Conservation (phyloP, 2,797 vertebrate genomes). For the Petrocephalus schoutedeni region DNA sequence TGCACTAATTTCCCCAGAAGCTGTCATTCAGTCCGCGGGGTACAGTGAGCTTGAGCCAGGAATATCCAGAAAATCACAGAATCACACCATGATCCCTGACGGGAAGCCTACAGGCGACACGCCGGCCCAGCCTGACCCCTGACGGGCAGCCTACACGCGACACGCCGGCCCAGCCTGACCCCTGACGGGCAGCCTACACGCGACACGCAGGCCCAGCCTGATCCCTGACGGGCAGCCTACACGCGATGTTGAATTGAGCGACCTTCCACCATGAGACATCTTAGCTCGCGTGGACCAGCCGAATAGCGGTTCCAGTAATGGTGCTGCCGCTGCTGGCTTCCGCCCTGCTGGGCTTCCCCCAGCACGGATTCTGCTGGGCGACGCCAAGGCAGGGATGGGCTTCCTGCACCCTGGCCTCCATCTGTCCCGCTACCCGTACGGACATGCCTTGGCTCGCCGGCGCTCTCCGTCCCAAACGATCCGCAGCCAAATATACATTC, state of each 20-base stretch:
- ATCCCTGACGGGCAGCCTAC: neutral
- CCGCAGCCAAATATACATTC: neutral
- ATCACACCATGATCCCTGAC: neutral
- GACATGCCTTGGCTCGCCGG: neutral
- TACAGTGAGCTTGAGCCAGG: neutral
- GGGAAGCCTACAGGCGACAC: too few relatives aligned
- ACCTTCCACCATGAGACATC: neutral
- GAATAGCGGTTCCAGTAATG: neutral
- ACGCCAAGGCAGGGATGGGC: neutral
- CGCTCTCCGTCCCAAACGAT: neutral
- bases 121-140: too few relatives aligned
- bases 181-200: too few relatives aligned
- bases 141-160: too few relatives aligned
- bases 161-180: too few relatives aligned
- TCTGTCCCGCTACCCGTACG: neutral
- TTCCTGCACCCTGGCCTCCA: conserved; percentile 8
- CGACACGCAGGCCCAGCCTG: too few relatives aligned
- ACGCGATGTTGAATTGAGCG: conserved; percentile 28
- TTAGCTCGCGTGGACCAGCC: neutral
- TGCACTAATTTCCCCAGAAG: neutral
- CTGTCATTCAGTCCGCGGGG: neutral
- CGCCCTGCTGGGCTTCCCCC: neutral
- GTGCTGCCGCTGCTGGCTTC: neutral
- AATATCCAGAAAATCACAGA: conserved; percentile 17
- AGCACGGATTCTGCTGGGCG: neutral